Conservation (phyloP, 2,113 vertebrate genomes). For the Gymnogyps californianus region DNA sequence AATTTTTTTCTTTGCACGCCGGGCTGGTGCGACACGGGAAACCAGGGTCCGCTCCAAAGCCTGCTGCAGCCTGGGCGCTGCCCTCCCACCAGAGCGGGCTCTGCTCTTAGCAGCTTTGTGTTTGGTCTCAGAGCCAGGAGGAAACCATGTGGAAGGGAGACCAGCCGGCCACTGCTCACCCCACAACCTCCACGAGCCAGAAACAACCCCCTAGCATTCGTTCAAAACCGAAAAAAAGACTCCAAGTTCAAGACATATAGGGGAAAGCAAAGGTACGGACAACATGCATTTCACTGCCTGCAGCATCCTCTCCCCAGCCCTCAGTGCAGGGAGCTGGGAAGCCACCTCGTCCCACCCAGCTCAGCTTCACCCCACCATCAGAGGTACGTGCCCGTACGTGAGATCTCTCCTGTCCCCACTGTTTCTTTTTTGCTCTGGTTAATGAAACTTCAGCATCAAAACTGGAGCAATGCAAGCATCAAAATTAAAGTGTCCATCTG, state of each 20-base stretch:
- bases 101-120: neutral
- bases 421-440: neutral
- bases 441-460: neutral
- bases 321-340: neutral
- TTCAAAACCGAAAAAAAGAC: neutral
- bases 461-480: neutral
- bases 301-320: neutral
- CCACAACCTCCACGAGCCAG: neutral
- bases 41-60: rapidly evolving
- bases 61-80: too few species aligned
- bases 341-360: neutral
- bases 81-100: too few species aligned
- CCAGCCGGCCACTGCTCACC: neutral
- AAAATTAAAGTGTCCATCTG: neutral
- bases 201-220: neutral
- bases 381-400: rapidly evolving
- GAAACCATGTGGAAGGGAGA: neutral
- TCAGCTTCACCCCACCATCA: neutral
- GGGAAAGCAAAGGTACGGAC: neutral
- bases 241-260: rapidly evolving
- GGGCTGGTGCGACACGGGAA: neutral
- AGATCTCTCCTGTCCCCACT: neutral
- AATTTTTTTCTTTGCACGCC: neutral
- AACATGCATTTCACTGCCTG: neutral
- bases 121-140: neutral